phyloP scores from a whole-genome alignment of 2,113 vertebrate genomes.

The Clarias gariepinus region DNA sequence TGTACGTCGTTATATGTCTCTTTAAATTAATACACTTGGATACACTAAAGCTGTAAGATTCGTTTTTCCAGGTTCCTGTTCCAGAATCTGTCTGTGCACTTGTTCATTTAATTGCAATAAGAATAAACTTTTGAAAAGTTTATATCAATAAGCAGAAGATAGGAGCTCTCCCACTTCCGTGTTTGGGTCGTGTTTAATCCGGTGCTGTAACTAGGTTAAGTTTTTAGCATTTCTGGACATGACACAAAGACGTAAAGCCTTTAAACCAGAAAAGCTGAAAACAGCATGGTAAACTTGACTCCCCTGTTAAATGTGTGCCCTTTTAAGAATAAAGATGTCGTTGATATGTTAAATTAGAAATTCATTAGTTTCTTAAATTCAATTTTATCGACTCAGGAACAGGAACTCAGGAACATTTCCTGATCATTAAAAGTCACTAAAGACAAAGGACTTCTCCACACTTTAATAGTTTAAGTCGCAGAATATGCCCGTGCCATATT shows the following conservation, averaged over 20 bases:
- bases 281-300: neutral
- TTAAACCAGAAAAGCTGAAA: neutral
- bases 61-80: neutral
- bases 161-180: neutral
- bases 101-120: neutral
- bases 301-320: neutral
- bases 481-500: no score
- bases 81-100: neutral
- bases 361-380: no score
- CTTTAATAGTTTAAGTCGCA: no score
- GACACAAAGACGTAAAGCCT: neutral
- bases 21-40: neutral
- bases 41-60: neutral
- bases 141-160: neutral
- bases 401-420: no score
- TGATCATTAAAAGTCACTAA: neutral
- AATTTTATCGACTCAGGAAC: neutral
- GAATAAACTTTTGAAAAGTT: neutral
- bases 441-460: neutral
- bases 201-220: neutral
- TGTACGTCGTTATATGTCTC: slow-evolving; percentile 48
- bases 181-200: neutral
- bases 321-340: neutral
- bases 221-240: neutral
- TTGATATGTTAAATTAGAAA: no score